These are phyloP conservation scores for Hippopotamyrus pictus DNA, from an alignment of 2,797 vertebrate genomes.

Conservation along the genomic window DNA sequence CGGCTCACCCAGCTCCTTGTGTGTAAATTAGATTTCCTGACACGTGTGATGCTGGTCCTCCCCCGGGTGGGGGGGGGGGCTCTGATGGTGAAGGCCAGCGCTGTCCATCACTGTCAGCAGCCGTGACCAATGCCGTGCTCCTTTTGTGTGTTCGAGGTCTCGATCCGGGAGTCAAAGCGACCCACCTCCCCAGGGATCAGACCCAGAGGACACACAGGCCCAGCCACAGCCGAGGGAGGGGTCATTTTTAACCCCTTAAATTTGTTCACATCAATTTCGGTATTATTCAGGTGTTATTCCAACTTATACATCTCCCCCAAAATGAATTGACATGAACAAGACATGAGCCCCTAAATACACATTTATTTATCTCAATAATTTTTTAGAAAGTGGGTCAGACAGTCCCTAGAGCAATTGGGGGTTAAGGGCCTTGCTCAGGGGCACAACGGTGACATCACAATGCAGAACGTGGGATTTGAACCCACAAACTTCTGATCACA, in stretches of 20 bases:
- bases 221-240: neutral
- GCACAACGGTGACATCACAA: neutral
- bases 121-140: neutral
- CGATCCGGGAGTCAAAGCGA: neutral
- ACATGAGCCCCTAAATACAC: neutral
- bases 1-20: neutral
- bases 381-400: neutral
- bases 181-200: neutral
- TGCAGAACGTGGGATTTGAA: neutral
- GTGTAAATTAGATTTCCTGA: neutral
- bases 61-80: neutral
- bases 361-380: neutral
- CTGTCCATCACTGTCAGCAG: neutral
- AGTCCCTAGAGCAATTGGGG: neutral
- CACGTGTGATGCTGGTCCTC: neutral
- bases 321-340: neutral
- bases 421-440: neutral
- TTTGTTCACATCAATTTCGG: neutral
- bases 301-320: neutral
- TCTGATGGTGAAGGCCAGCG: neutral
- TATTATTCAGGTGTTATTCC: neutral
- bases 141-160: neutral
- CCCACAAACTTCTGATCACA: neutral
- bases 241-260: neutral
- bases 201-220: neutral